Conservation (phyloP, 2,888 invertebrate species). For the Blera fallax region DNA sequence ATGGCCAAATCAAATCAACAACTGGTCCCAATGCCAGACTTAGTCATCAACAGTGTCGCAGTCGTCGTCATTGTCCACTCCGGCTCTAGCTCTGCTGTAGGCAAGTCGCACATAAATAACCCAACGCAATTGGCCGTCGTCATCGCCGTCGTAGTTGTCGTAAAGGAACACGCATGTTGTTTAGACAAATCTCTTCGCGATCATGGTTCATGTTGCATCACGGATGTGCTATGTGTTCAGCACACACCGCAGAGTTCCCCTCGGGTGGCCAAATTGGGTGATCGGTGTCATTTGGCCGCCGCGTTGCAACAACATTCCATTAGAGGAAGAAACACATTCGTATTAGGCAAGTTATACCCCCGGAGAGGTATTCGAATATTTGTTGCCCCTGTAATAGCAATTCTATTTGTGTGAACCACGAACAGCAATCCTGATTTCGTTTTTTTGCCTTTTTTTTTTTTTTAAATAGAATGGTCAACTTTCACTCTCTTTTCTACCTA, state of each 20-base stretch:
- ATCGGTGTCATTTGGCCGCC: slow-evolving; percentile 58
- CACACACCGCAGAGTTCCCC: slow-evolving; percentile 22
- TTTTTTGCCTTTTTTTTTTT: background rate
- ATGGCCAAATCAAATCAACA: slow-evolving; percentile 60
- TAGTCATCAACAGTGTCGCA: slow-evolving; percentile 37
- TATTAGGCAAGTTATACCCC: slow-evolving; percentile 14
- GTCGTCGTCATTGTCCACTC: slow-evolving; percentile 11
- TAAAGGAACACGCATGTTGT: slow-evolving; percentile 63
- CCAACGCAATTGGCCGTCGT: slow-evolving; percentile 50
- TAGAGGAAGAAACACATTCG: slow-evolving; percentile 33
- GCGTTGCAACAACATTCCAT: slow-evolving; percentile 53
- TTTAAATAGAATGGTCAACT: slow-evolving; percentile 9
- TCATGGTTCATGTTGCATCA: slow-evolving; percentile 63
- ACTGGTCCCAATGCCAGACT: slow-evolving; percentile 29
- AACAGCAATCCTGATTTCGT: background rate
- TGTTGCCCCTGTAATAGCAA: slow-evolving; percentile 15
- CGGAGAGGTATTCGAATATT: slow-evolving; percentile 1
- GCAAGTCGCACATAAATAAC: slow-evolving; percentile 64
- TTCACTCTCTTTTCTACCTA: slow-evolving; percentile 32
- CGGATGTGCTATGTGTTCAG: slow-evolving; percentile 51
- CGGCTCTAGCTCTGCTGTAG: slow-evolving; percentile 37
- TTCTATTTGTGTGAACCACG: slow-evolving; percentile 7
- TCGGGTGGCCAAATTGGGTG: slow-evolving; percentile 53
- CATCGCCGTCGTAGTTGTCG: slow-evolving; percentile 5
- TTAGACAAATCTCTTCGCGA: slow-evolving; percentile 63